Evolutionary conservation across 1,140 invertebrate genomes (phyloP).

Genomic region (Panulirus ornatus): DNA sequence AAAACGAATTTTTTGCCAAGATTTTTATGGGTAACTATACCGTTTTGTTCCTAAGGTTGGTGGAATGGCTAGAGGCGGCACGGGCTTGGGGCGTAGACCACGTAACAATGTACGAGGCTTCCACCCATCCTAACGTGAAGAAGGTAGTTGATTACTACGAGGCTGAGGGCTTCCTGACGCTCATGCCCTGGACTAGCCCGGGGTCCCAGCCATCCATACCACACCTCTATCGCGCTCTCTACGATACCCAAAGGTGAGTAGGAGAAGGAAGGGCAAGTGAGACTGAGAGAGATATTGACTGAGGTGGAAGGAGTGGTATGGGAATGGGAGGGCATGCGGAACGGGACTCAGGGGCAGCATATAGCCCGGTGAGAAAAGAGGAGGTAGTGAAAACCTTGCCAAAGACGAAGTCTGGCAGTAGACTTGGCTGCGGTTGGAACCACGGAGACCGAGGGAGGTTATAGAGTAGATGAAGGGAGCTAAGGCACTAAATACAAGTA

Average conservation of each 20-base stretch:
- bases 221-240: slow-evolving; percentile 41
- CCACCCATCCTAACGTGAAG: slow-evolving; percentile 38
- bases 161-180: neutral
- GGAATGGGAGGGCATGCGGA: too few species aligned
- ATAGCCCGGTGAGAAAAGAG: too few species aligned
- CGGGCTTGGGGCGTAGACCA: slow-evolving; percentile 54
- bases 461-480: too few species aligned
- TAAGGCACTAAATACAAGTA: too few species aligned
- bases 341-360: too few species aligned
- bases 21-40: neutral
- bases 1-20: neutral
- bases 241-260: slow-evolving; percentile 57
- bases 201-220: slow-evolving; percentile 40
- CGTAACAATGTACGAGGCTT: slow-evolving; percentile 28
- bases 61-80: slow-evolving; percentile 46
- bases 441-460: too few species aligned
- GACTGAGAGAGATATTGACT: too few species aligned
- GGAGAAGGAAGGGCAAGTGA: too few species aligned
- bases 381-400: too few species aligned
- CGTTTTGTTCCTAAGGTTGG: slow-evolving; percentile 10
- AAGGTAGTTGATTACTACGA: slow-evolving; percentile 37
- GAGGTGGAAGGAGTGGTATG: too few species aligned
- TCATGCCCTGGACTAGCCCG: slow-evolving; percentile 35
- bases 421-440: too few species aligned
- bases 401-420: too few species aligned